phyloP scores from a whole-genome alignment of 1,140 invertebrate genomes.

The Drosophila orosa region DNA sequence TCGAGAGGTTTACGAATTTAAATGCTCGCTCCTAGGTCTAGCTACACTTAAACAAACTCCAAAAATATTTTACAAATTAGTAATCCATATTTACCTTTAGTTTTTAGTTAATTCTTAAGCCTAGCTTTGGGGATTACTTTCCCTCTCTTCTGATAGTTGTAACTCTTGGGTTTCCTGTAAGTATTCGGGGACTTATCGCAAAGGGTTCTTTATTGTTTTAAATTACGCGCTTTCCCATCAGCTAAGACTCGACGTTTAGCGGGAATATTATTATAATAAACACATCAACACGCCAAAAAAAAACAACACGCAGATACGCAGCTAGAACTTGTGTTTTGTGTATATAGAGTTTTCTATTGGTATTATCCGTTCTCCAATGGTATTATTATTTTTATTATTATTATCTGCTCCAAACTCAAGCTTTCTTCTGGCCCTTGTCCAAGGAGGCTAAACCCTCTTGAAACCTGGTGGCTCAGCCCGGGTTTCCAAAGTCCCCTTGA shows the following conservation, averaged over 20 bases:
- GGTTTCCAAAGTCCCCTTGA: not conserved
- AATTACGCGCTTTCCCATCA: slow-evolving; percentile 15
- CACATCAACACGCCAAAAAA: slow-evolving; percentile 13
- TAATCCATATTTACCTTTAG: slow-evolving; percentile 13
- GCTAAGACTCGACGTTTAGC: slow-evolving; percentile 4
- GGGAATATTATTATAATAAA: not conserved
- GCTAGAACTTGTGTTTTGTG: not conserved
- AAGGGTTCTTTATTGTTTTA: slow-evolving; percentile 21
- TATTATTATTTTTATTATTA: not conserved
- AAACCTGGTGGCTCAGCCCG: slow-evolving; percentile 10
- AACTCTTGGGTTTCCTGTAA: slow-evolving; percentile 32
- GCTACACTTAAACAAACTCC: slow-evolving; percentile 38
- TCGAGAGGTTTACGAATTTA: slow-evolving; percentile 79
- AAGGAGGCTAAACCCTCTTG: not conserved
- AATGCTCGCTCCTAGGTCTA: slow-evolving; percentile 54
- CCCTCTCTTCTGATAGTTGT: not conserved
- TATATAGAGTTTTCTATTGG: not conserved
- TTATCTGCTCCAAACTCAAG: not conserved
- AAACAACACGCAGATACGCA: slow-evolving; percentile 5
- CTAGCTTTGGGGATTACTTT: not conserved
- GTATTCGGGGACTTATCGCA: slow-evolving; percentile 3
- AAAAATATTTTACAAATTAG: slow-evolving; percentile 41
- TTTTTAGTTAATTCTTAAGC: not conserved
- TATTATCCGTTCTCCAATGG: not conserved
- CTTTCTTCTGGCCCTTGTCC: too few relatives aligned